Evolutionary conservation across 2,888 invertebrate genomes (phyloP).

Genomic region (Lomographa bimaculata): DNA sequence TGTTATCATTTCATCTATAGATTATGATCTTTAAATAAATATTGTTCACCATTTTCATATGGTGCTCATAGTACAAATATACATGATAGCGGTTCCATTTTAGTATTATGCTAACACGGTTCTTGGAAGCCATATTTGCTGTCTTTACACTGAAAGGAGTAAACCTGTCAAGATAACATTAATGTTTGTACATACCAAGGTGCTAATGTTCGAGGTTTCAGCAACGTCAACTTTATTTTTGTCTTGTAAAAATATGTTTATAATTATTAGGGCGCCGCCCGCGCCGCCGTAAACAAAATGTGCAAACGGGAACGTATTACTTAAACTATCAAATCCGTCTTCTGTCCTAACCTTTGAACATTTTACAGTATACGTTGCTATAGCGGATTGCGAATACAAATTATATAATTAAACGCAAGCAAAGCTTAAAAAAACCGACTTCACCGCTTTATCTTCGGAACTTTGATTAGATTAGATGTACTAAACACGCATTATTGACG

Average conservation of each 20-base stretch:
- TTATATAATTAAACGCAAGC: too few species aligned
- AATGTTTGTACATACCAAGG: conserved; percentile 61
- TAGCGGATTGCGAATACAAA: too few species aligned
- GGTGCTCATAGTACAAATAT: conserved; percentile 33
- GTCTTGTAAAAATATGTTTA: conserved; percentile 8
- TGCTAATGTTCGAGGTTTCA: conserved; percentile 56
- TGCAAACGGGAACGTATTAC: too few species aligned
- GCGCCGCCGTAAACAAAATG: too few species aligned
- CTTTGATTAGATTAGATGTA: too few species aligned
- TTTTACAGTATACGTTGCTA: too few species aligned
- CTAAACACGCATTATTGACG: too few species aligned
- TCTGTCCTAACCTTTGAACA: too few species aligned
- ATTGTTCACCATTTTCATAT: conserved; percentile 21
- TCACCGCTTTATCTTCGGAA: too few species aligned
- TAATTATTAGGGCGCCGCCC: too few species aligned
- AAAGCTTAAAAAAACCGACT: too few species aligned
- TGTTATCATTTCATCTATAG: not conserved
- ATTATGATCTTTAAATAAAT: not conserved
- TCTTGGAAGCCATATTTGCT: conserved; percentile 67
- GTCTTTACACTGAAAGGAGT: conserved; percentile 54
- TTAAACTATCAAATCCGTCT: too few species aligned
- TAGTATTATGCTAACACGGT: conserved; percentile 56
- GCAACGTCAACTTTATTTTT: conserved; percentile 10
- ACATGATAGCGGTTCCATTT: conserved; percentile 52
- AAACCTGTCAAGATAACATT: conserved; percentile 77